phyloP scores from a whole-genome alignment of 2,797 vertebrate species.

The Discoglossus pictus region DNA sequence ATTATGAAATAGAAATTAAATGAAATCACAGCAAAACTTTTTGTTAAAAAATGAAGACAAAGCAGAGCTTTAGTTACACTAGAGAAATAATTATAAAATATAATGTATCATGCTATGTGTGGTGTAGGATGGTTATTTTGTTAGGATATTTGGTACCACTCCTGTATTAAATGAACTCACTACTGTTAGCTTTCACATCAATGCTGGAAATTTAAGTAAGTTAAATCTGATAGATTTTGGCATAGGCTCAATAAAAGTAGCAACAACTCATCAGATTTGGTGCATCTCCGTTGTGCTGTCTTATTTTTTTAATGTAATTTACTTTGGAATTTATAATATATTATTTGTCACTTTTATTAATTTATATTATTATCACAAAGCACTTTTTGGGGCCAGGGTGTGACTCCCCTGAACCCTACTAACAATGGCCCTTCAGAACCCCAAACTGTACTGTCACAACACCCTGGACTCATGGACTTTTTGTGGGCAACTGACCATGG shows the following conservation, averaged over 20 bases:
- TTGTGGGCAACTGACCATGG: too few relatives aligned
- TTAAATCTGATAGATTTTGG: background rate
- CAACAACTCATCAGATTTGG: too few relatives aligned
- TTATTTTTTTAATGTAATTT: too few relatives aligned
- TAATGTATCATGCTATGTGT: background rate
- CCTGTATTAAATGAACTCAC: background rate
- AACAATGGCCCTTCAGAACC: too few relatives aligned
- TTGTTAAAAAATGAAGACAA: conserved; percentile 6
- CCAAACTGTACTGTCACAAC: too few relatives aligned
- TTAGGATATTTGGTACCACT: conserved; percentile 4
- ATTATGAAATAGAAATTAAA: conserved; percentile 29
- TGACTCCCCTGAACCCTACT: too few relatives aligned
- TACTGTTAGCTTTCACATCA: background rate
- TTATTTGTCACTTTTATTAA: too few relatives aligned
- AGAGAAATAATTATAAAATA: conserved; percentile 23
- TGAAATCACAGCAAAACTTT: conserved; percentile 32
- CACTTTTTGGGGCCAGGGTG: too few relatives aligned
- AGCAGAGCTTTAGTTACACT: conserved; percentile 20
- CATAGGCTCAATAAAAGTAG: background rate
- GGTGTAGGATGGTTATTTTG: conserved; percentile 20
- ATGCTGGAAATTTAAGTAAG: background rate
- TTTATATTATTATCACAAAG: too few relatives aligned
- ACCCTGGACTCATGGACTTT: too few relatives aligned
- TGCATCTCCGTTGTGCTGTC: too few relatives aligned
- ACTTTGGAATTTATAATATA: too few relatives aligned